Conservation (phyloP, 2,888 invertebrate species). For the Pantelozetes paolii region DNA sequence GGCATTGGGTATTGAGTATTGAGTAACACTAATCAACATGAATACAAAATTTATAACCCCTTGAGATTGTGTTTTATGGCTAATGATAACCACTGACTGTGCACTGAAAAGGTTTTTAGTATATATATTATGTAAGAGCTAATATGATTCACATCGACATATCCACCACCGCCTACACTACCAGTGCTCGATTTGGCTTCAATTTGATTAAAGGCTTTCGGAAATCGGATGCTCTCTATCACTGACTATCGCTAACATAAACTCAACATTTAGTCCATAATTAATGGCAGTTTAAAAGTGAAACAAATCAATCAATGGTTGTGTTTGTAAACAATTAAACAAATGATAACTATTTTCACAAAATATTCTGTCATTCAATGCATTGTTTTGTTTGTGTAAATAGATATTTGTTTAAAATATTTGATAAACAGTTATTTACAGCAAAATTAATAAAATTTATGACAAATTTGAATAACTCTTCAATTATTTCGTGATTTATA, state of each 20-base stretch:
- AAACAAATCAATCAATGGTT: neutral
- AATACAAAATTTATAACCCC: neutral
- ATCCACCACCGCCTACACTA: neutral
- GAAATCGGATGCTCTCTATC: neutral
- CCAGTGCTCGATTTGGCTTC: neutral
- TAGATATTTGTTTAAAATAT: too few species aligned
- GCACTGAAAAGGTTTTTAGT: neutral
- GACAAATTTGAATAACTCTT: too few species aligned
- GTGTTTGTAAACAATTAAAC: neutral
- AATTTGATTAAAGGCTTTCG: neutral
- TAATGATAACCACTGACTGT: constrained; percentile 9
- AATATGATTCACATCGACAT: neutral
- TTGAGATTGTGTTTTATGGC: neutral
- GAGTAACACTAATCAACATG: too few species aligned
- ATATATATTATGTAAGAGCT: neutral
- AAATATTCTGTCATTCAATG: neutral
- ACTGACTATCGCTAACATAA: neutral
- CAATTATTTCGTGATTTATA: too few species aligned
- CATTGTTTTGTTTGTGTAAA: neutral
- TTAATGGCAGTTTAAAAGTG: neutral
- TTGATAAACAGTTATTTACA: too few species aligned
- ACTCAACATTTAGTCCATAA: too few species aligned
- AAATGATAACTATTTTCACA: neutral
- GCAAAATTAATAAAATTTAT: too few species aligned
- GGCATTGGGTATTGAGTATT: too few species aligned